Percentiles rank a stretch among this genome's conserved stretches.
Evolutionary conservation across 2,113 vertebrate species (phyloP).

Genomic region (Myiozetetes cayanensis): DNA sequence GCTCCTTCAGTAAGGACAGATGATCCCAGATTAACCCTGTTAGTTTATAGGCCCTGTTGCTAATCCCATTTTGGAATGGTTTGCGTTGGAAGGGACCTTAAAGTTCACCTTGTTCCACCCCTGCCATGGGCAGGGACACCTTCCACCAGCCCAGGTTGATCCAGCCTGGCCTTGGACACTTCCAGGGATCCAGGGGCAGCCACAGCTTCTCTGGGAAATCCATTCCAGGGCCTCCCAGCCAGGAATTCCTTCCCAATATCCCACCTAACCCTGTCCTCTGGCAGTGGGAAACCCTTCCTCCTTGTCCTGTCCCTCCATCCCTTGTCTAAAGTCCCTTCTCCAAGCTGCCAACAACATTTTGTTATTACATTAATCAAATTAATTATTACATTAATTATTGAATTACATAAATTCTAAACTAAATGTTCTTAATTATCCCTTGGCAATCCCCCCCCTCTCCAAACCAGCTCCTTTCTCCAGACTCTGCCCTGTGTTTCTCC

Average conservation of each 20-base stretch:
- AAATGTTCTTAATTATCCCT: too few relatives aligned
- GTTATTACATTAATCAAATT: too few relatives aligned
- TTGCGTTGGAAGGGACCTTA: background rate
- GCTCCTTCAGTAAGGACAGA: fast-evolving
- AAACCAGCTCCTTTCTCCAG: fast-evolving
- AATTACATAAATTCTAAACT: too few relatives aligned
- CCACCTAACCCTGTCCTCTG: background rate
- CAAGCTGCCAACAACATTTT: too few relatives aligned
- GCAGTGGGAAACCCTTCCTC: background rate
- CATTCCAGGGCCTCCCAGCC: background rate
- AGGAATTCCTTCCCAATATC: background rate
- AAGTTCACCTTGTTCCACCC: too few relatives aligned
- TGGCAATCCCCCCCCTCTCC: background rate
- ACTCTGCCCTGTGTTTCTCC: background rate
- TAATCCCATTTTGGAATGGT: background rate
- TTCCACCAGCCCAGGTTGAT: fast-evolving
- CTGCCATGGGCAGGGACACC: background rate
- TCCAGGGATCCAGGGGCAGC: background rate
- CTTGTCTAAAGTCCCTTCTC: too few relatives aligned
- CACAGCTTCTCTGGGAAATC: background rate
- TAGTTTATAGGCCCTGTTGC: fast-evolving
- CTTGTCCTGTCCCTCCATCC: fast-evolving
- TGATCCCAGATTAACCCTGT: background rate
- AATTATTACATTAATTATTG: too few relatives aligned
- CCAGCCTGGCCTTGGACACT: background rate